Percentiles rank a stretch among this genome's conserved stretches.
These are phyloP conservation scores for Popillia japonica DNA, from an alignment of 1,140 invertebrate genomes.

Conservation along the genomic window DNA sequence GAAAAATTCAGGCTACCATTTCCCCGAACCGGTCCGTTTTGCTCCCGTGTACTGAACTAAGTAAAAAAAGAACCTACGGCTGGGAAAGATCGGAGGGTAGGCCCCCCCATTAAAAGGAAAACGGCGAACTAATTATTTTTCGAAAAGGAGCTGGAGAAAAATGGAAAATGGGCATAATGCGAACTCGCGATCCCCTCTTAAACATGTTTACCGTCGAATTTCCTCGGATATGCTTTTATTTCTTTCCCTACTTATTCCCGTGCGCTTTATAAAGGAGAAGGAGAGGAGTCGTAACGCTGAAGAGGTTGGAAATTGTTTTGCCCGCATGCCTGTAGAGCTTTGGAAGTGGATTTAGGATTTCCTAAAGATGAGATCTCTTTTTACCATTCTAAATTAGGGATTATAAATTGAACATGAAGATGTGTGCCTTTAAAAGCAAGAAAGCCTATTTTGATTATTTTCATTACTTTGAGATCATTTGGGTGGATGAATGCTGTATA, in stretches of 20 bases:
- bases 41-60: neutral
- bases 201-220: conserved; percentile 14
- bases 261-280: neutral
- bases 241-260: neutral
- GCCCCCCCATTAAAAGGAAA: neutral
- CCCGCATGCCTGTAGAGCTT: conserved; percentile 1
- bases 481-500: no score
- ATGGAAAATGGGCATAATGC: conserved; percentile 1
- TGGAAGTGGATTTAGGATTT: neutral
- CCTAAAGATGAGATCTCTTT: neutral
- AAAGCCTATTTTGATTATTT: no score
- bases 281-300: neutral
- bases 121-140: conserved; percentile 7
- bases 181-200: conserved; percentile 6
- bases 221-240: neutral
- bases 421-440: no score
- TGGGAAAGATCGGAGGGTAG: neutral
- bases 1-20: neutral
- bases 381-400: no score
- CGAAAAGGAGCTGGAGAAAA: neutral
- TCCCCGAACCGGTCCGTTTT: neutral
- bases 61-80: neutral
- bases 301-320: neutral
- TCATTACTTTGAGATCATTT: no score
- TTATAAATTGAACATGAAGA: no score